phyloP scores from a whole-genome alignment of 2,113 vertebrate species.

The Nicator chloris region DNA sequence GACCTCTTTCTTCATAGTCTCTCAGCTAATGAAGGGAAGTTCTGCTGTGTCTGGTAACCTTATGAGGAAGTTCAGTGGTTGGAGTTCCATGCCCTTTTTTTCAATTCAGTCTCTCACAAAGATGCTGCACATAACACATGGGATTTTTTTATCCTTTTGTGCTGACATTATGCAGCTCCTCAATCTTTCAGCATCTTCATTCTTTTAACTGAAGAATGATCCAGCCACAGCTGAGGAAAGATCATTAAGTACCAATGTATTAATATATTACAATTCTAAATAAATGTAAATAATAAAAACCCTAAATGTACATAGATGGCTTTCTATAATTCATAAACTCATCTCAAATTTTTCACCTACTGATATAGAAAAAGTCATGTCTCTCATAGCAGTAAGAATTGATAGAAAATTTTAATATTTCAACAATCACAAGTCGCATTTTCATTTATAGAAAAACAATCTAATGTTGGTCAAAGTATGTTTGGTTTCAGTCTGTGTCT shows the following conservation, averaged over 20 bases:
- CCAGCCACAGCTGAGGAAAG: background rate
- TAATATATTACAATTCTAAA: background rate
- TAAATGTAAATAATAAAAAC: background rate
- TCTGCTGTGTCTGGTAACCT: background rate
- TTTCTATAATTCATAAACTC: background rate
- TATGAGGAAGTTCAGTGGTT: background rate
- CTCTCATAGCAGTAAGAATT: background rate
- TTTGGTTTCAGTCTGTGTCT: background rate
- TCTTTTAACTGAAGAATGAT: background rate
- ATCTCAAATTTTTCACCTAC: background rate
- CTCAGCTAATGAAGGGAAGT: background rate
- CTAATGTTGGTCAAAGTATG: background rate
- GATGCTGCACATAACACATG: rapidly evolving
- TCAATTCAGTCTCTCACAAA: background rate
- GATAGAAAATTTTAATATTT: background rate
- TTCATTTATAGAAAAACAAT: background rate
- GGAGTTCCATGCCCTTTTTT: background rate
- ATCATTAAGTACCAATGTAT: background rate
- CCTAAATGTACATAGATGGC: background rate
- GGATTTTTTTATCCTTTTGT: background rate
- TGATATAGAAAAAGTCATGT: background rate
- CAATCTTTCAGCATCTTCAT: background rate
- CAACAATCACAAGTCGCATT: background rate
- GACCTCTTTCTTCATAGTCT: background rate
- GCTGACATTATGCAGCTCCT: background rate